phyloP scores from a whole-genome alignment of 2,797 vertebrate species.

The Threskiornis aethiopicus region DNA sequence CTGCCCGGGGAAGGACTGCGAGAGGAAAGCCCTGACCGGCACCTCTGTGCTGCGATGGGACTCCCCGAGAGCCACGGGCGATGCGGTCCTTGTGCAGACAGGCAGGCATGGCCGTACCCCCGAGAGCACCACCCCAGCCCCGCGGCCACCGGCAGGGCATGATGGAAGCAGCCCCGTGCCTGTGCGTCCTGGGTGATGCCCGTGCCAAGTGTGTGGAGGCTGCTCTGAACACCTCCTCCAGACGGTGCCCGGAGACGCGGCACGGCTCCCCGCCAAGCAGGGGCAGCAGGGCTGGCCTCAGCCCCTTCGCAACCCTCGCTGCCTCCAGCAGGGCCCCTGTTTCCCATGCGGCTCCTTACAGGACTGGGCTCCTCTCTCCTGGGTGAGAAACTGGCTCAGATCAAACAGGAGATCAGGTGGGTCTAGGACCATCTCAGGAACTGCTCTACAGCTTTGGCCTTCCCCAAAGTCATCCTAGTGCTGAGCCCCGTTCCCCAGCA shows the following conservation, averaged over 20 bases:
- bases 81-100: not conserved
- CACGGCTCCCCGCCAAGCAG: not conserved
- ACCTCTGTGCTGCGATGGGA: not conserved
- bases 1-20: not conserved
- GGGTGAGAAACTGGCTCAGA: not conserved
- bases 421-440: not conserved
- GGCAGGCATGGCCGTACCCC: not conserved
- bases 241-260: not conserved
- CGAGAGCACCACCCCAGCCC: fast-evolving
- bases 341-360: not conserved
- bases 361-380: not conserved
- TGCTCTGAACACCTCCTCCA: not conserved
- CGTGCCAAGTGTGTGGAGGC: not conserved
- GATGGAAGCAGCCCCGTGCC: not conserved
- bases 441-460: not conserved
- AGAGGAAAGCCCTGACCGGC: not conserved
- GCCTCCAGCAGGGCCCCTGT: not conserved
- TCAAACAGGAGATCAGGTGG: not conserved
- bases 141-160: fast-evolving
- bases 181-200: not conserved
- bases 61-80: fast-evolving
- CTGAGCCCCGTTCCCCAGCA: not conserved
- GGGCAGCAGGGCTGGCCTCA: not conserved
- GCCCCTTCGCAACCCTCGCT: fast-evolving
- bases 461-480: not conserved